A percentile compares a stretch with the other conserved stretches of the same genome.
These are phyloP conservation scores for Dicaeum eximium DNA, from an alignment of 2,113 vertebrate genomes.

Conservation along the genomic window DNA sequence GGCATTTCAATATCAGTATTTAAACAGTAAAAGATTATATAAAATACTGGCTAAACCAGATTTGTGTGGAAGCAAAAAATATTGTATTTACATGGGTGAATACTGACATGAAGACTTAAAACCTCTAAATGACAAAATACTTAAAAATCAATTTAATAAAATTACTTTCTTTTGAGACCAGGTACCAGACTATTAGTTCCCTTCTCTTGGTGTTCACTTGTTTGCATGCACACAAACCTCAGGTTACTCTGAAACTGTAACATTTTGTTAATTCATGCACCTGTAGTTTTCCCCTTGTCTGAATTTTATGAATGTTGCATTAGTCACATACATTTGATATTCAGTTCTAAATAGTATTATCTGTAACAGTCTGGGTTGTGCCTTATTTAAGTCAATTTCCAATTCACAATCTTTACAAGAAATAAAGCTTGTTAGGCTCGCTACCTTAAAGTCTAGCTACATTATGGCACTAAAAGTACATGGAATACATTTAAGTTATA, in stretches of 20 bases:
- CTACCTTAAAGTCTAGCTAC: background rate
- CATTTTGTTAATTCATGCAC: background rate
- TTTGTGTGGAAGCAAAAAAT: background rate
- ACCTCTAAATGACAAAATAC: background rate
- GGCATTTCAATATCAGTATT: background rate
- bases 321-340: background rate
- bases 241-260: background rate
- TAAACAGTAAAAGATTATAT: background rate
- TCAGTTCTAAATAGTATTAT: background rate
- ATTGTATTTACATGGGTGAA: background rate
- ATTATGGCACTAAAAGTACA: background rate
- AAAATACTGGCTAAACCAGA: background rate
- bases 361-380: background rate
- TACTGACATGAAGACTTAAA: background rate
- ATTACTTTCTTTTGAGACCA: background rate
- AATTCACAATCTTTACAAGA: background rate
- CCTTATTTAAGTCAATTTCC: background rate
- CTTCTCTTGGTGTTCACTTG: background rate
- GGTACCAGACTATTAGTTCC: background rate
- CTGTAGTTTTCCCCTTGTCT: background rate
- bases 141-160: background rate
- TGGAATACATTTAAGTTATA: background rate
- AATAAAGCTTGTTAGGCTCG: background rate
- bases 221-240: accelerated
- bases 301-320: background rate